A percentile compares a stretch with the other conserved stretches of the same genome.
phyloP scores from a whole-genome alignment of 1,140 invertebrate species.

The Pseudomyrmex sp. region DNA sequence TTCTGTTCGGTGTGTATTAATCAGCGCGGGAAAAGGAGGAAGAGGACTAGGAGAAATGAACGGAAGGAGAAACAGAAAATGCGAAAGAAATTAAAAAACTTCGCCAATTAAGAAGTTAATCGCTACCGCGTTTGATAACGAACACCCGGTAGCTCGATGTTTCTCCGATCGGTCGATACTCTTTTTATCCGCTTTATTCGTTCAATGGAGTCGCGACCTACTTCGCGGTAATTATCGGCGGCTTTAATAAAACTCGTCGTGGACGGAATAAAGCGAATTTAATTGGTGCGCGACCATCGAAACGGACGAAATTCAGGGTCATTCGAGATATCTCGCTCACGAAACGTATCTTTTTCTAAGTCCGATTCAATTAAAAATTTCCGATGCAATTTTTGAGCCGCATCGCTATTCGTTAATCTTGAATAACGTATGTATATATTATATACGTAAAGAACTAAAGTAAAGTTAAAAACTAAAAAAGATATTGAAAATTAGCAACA shows the following conservation, averaged over 20 bases:
- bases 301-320: conserved; percentile 44
- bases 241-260: conserved; percentile 70
- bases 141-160: conserved; percentile 63
- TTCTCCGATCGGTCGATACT: conserved; percentile 58
- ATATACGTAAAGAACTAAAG: background rate
- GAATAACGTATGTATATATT: background rate
- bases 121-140: conserved; percentile 64
- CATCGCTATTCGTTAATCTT: conserved; percentile 13
- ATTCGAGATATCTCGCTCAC: conserved; percentile 28
- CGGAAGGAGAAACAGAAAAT: conserved; percentile 23
- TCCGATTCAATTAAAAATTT: conserved; percentile 49
- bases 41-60: background rate
- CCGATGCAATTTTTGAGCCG: conserved; percentile 17
- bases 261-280: conserved; percentile 55
- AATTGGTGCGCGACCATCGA: conserved; percentile 60
- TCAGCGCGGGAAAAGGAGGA: background rate
- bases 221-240: conserved; percentile 69
- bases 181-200: conserved; percentile 50
- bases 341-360: conserved; percentile 37
- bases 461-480: background rate
- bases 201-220: conserved; percentile 67
- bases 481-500: background rate
- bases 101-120: conserved; percentile 71
- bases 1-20: conserved; percentile 24
- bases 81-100: conserved; percentile 69